Base-by-base conservation (phyloP, 2,888 invertebrate species). In the Drosophila incognita region DNA sequence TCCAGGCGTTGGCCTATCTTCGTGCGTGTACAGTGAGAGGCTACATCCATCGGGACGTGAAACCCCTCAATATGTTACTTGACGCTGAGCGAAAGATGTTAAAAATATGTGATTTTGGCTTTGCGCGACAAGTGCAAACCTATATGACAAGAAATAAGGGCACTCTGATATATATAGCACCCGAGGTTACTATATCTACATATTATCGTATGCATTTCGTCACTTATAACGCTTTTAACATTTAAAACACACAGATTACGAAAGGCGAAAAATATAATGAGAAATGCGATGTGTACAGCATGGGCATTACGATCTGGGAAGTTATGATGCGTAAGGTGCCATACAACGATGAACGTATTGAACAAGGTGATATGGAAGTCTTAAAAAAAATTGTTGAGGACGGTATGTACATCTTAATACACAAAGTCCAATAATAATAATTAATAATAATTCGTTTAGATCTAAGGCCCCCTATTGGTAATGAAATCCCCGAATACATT, bases 211-310 rank as follows among this genome's bases (percentile, higher is more conserved):
- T 42, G 6, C 0, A 42, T 21, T 21, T 42, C 13, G 21, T 42
- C 21, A 46, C 21, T 7, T 46, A 46, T 46, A 46, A 7, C 13
- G 21, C 0, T 7, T 36, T 36, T 13, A 35, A 15, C 35, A 18
- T 18, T 46, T 15, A 7, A 13, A 15, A 35, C n/a, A 0, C 42
- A 13, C 33, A 65, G 60, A 21, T 60, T 27, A 0, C 40, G 0
- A 3, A 0, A 0, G 57, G 33, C 2, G 1, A 4, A 0, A 15
- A 15, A 0, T 75, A 70, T 21, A 46, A 52, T 13, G 59, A 66
- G 1, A 70, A 42, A 29, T 51, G 56, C 35, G 75, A 75, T 21
- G 66, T 70, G n/a, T 76, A 27, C 31, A 76, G 75, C 33, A 60
- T 70, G 8, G 75, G 52, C 7, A 70, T 75, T 40, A 24, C 66